Evolutionary conservation across 2,888 invertebrate genomes (phyloP).

Genomic region (Drosophila lacicola): DNA sequence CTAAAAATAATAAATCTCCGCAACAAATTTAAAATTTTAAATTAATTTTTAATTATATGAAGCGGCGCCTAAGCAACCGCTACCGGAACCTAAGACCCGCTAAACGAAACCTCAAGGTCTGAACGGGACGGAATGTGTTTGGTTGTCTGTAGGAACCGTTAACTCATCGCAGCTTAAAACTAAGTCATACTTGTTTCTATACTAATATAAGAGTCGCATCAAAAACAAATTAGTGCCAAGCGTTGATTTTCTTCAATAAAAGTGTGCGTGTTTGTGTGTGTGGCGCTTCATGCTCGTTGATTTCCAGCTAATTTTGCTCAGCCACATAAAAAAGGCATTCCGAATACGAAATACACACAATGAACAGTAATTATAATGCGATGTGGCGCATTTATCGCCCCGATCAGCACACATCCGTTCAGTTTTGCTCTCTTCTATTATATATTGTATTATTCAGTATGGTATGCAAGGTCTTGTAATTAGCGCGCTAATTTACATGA

Average conservation of each 20-base stretch:
- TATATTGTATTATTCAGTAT: conserved; percentile 5
- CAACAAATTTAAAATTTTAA: conserved; percentile 50
- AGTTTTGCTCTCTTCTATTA: conserved; percentile 17
- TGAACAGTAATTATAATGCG: conserved; percentile 74
- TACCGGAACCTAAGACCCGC: conserved; percentile 49
- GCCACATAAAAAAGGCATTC: conserved; percentile 45
- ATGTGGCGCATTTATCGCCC: conserved; percentile 74
- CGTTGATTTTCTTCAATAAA: conserved; percentile 67
- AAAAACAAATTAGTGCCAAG: conserved; percentile 79
- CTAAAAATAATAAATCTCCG: conserved; percentile 66
- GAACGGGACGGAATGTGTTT: conserved; percentile 22
- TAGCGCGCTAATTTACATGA: conserved; percentile 71
- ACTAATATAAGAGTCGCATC: conserved; percentile 73
- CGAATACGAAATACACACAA: conserved; percentile 58
- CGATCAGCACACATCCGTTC: conserved; percentile 75
- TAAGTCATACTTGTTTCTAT: conserved; percentile 68
- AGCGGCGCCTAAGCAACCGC: conserved; percentile 40
- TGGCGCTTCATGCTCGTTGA: conserved; percentile 74
- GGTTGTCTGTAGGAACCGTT: conserved; percentile 63
- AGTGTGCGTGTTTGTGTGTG: conserved; percentile 29
- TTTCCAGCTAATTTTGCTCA: conserved; percentile 74
- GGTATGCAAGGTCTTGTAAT: conserved; percentile 56
- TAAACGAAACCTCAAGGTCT: conserved; percentile 39
- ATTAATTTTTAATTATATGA: conserved; percentile 73
- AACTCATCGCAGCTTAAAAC: conserved; percentile 62